Evolutionary conservation across 1,140 invertebrate genomes (phyloP), one percentile per base, ranked within the genome.

Genomic region (Apis mellifera): DNA sequence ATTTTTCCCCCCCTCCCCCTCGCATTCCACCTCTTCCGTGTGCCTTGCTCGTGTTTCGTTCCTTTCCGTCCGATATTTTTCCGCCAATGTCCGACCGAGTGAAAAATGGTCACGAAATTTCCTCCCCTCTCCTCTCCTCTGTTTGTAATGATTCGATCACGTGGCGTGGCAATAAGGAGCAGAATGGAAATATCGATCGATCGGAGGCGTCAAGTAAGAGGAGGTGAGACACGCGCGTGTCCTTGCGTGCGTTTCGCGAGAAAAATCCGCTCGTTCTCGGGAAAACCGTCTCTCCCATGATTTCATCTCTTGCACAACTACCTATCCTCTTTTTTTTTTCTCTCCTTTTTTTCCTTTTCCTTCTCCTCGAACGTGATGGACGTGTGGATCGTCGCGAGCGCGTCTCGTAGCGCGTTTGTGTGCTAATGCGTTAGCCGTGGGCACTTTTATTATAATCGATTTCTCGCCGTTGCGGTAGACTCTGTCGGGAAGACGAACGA

Each of bases 241-340:
- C n/a, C 26, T 54, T 50, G 32, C 32, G 65, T 17, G 65, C 19
- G 54, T 42, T 69, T 70, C 19, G 32, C 68, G 48, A 21, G 68
- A 81, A 84, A 81, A 87, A 76, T 82, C 72, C 64, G 64, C 48
- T 12, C 23, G 64, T 82, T 82, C 79, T 57, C 64, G 79, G 79
- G 79, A 82, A 82, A 82, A 69, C 82, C 66, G 32, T 70, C 65
- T 70, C 65, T 48, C 26, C n/a, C 26, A 32, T 77, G 76, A 86
- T 86, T 86, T 84, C 73, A 86, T 87, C 73, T 65, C 19, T 87
- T 84, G 71, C 86, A 69, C 73, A 86, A 86, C 60, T 21, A 15
- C 5, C 52, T n/a, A 12, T 19, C 26, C 69, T 60, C 21, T 68
- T 54, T 42, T 85, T 54, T 65, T 12, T 60, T 26, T 50, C 8